A percentile compares a stretch with the other conserved stretches of the same genome.
Evolutionary conservation across 2,113 vertebrate genomes (phyloP).

Genomic region (Gila orcuttii): DNA sequence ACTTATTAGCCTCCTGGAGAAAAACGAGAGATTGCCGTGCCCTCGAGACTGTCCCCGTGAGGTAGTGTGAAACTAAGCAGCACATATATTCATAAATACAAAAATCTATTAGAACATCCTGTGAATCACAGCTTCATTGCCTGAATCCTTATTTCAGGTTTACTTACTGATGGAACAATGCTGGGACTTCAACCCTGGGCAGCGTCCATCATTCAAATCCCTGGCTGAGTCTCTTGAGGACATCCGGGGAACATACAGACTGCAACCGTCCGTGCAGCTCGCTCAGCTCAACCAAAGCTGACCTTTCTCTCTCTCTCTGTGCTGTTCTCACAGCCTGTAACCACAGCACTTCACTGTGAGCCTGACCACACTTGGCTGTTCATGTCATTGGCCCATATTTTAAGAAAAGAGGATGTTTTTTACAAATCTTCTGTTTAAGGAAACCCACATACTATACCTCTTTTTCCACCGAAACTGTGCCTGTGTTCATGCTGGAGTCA

Average conservation of each 20-base stretch:
- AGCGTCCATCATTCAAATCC: conserved; percentile 80
- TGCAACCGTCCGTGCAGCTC: conserved; percentile 62
- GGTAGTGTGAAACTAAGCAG: conserved; percentile 71
- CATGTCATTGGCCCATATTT: background rate
- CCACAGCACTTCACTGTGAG: conserved; percentile 38
- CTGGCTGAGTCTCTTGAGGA: conserved; percentile 76
- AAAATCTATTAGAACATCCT: background rate
- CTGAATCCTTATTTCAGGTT: conserved; percentile 60
- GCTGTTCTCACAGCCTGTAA: background rate
- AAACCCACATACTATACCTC: background rate
- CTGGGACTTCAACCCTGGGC: conserved; percentile 78
- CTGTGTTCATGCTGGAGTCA: background rate
- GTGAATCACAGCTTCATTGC: too few relatives aligned
- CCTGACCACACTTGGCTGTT: background rate
- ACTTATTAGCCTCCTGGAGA: conserved; percentile 82
- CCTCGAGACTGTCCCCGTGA: conserved; percentile 83
- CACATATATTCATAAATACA: conserved; percentile 12
- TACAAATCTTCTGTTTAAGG: background rate
- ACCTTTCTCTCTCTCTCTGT: conserved; percentile 2
- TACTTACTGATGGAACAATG: conserved; percentile 83
- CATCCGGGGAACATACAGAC: conserved; percentile 62
- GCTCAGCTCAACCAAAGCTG: conserved; percentile 66
- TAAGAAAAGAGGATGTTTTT: conserved; percentile 22
- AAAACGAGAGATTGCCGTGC: conserved; percentile 75
- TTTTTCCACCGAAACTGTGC: background rate